phyloP scores from a whole-genome alignment of 37 sponge, comb jelly and placozoan genomes.

The Halichondria panicea region DNA sequence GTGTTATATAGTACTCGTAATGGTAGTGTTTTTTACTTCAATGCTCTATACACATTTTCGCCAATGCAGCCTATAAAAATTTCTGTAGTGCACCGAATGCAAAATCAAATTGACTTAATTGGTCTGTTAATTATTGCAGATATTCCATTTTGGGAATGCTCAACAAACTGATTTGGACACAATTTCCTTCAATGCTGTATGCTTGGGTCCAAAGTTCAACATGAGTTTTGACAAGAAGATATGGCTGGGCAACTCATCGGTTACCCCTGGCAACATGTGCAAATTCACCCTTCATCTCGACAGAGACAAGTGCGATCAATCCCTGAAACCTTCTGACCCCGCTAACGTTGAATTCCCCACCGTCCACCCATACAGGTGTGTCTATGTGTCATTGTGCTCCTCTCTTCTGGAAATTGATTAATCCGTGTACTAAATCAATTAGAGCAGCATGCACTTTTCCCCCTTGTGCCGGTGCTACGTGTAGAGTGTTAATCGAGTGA shows the following conservation, averaged over 20 bases:
- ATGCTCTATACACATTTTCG: no score
- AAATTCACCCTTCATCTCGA: constrained; percentile 58
- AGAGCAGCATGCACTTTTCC: background rate
- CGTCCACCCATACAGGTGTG: constrained; percentile 61
- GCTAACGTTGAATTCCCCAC: constrained; percentile 87
- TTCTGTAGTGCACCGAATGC: no score
- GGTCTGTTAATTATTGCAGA: constrained; percentile 31
- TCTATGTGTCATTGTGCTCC: background rate
- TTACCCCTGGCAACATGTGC: constrained; percentile 70
- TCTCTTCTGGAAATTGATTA: background rate
- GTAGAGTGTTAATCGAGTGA: no score
- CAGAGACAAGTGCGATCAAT: constrained; percentile 29
- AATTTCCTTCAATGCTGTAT: constrained; percentile 77
- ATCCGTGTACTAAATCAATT: background rate
- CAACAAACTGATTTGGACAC: constrained; percentile 48
- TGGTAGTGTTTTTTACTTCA: no score
- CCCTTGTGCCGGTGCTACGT: no score
- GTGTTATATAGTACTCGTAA: no score
- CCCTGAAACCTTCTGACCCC: constrained; percentile 37
- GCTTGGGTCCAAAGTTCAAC: constrained; percentile 74
- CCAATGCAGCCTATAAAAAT: no score
- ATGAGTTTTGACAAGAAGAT: constrained; percentile 62
- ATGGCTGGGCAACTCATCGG: constrained; percentile 62
- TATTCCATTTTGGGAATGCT: constrained; percentile 76
- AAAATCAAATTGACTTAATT: background rate